Base-by-base conservation (phyloP, 2,888 invertebrate genomes). In the Nemotelus nigrinus region DNA sequence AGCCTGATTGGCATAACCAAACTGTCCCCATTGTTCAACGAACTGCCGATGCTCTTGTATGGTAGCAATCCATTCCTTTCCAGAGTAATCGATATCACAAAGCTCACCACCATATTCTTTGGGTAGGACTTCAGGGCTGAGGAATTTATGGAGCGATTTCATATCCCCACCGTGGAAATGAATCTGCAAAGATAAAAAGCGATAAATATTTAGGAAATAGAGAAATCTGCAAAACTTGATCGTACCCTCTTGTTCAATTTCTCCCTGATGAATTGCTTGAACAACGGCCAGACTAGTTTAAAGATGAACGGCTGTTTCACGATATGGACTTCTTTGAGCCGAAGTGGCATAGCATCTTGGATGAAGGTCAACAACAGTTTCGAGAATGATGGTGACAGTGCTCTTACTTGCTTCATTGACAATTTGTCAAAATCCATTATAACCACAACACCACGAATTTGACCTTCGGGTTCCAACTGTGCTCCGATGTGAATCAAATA, bases 301-400 rank as follows among this genome's bases (percentile, higher is more conserved):
- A 96, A 96, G 80, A 95, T 88, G 88, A 92, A 93, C 0, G 96
- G 95, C 83, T 96, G 93, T 84, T 94, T 94, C 2, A 96, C 94
- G 84, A 95, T 92, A 87, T 96, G 95, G 7, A 95, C 92, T 87
- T 95, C 94, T 86, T 94, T 95, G 82, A 95, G 88, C 76, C 95
- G 90, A 72, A 95, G 86, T 2, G 95, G 95, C 94, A 95, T 94
- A 0, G 95, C 95, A 78, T 95, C 94, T 87, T 96, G 95, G 82
- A 96, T 95, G 87, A 95, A 96, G 7, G 91, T 90, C 79, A 95
- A 89, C 72, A 95, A 89, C 70, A 92, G 90, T 88, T 92, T 91
- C 71, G 94, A 93, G 87, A 94, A 95, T 6, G 91, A 87, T 0
- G 94, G 94, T 0, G 92, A 90, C 71, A 95, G 85, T 0, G 91